phyloP scores from a whole-genome alignment of 2,797 vertebrate species.

The Pangasius djambal region DNA sequence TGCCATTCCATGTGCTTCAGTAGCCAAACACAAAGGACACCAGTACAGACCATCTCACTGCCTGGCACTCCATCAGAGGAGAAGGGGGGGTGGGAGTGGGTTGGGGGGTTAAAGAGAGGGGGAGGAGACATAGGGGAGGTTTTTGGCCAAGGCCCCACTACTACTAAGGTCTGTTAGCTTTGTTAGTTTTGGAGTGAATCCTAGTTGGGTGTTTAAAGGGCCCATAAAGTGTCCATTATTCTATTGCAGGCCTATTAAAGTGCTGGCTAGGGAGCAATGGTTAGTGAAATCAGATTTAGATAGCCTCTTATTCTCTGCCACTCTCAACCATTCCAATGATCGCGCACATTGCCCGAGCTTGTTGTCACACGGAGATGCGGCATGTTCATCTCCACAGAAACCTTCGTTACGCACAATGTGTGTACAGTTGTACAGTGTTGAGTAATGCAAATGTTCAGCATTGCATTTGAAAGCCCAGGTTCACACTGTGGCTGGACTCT shows the following conservation, averaged over 20 bases:
- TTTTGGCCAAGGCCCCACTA: slow-evolving; percentile 73
- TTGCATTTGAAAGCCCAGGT: not conserved
- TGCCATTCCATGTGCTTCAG: slow-evolving; percentile 89
- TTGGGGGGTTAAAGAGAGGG: slow-evolving; percentile 54
- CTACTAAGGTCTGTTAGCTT: slow-evolving; percentile 60
- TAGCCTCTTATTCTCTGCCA: slow-evolving; percentile 64
- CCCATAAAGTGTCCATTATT: slow-evolving; percentile 80
- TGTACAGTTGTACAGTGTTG: not conserved
- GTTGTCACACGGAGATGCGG: slow-evolving; percentile 73
- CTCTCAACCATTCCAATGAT: slow-evolving; percentile 45
- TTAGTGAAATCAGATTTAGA: slow-evolving; percentile 73
- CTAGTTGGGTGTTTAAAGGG: slow-evolving; percentile 72
- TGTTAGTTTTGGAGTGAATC: slow-evolving; percentile 85
- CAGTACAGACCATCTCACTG: slow-evolving; percentile 79
- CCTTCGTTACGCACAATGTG: slow-evolving; percentile 66
- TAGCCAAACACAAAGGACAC: slow-evolving; percentile 89
- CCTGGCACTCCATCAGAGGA: slow-evolving; percentile 69
- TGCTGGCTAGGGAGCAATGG: slow-evolving; percentile 75
- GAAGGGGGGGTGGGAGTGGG: slow-evolving; percentile 70
- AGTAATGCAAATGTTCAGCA: slow-evolving; percentile 15
- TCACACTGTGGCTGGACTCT: slow-evolving; percentile 2
- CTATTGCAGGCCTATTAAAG: slow-evolving; percentile 77
- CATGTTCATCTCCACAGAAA: slow-evolving; percentile 74
- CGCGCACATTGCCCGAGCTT: slow-evolving; percentile 52
- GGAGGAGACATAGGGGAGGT: slow-evolving; percentile 50